Base-by-base conservation (phyloP, 2,888 invertebrate genomes). In the Resseliella maxima region DNA sequence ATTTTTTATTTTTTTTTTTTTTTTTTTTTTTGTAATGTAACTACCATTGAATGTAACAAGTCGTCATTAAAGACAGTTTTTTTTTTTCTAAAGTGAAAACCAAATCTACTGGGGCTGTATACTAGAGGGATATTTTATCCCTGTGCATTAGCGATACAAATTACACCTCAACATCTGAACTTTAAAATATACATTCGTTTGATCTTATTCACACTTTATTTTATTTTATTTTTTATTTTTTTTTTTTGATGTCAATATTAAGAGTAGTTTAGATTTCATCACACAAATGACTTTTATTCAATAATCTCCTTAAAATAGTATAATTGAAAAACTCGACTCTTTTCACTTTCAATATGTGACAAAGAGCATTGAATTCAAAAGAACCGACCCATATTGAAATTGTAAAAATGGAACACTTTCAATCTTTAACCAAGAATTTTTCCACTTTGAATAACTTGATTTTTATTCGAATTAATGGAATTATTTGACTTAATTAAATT, bases 21-120 rank as follows among this genome's bases (percentile, higher is more conserved):
- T 27, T 18, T 59, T 59, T 59, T 15, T 18, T 50, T 50, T 50
- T 24, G 18, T 50, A 24, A 3, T 6, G 24, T 18, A 50, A 12
- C 24, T 59, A 1, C 59, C 5, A 59, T 59, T 59, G 24, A 59
- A 72, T 72, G 72, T 72, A 72, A 72, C 31, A 72, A 72, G 72
- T 72, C 72, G 72, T 72, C 72, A 72, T 72, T 72, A 72, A 72
- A 72, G 31, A 31, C 31, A 59, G 5, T 24, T 24, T 59, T 59
- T 59, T 50, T 50, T 50, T 24, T n/a, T 27, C 1, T 59, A 31
- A 15, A 12, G n/a, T n/a, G n/a, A 72, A 31, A 72, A 59, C 15
- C 24, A 59, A 59, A 59, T 59, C 59, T 27, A 59, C 27, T 72
- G 72, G 72, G 72, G 72, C 31, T 72, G 21, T 15, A 0, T 18